Evolutionary conservation across 1,140 invertebrate species (phyloP).

Genomic region (Drosophila prosaltans): DNA sequence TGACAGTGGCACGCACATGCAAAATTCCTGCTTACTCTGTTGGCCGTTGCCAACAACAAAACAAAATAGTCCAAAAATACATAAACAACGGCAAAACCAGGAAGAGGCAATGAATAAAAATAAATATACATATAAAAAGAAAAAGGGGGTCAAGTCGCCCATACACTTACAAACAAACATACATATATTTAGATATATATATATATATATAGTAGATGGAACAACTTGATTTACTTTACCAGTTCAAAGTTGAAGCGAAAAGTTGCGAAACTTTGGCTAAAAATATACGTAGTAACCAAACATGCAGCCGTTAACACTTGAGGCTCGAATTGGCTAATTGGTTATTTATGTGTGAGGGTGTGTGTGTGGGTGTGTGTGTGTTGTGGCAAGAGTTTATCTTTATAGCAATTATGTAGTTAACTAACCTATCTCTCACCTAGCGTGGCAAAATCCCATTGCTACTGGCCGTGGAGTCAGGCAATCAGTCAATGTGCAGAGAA

Average conservation of each 20-base stretch:
- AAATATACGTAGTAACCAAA: conserved; percentile 54
- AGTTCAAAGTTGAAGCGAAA: conserved; percentile 74
- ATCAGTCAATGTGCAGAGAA: conserved; percentile 95
- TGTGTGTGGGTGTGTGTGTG: conserved; percentile 6
- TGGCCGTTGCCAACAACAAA: conserved; percentile 79
- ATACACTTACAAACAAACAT: conserved; percentile 3
- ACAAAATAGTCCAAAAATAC: conserved; percentile 49
- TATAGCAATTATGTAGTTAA: conserved; percentile 34
- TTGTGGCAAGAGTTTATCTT: conserved; percentile 40
- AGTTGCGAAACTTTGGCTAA: conserved; percentile 76
- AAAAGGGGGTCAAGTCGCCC: conserved; percentile 72
- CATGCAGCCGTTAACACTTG: conserved; percentile 77
- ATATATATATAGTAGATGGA: conserved; percentile 9
- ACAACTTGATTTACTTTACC: conserved; percentile 61
- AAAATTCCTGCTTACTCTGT: conserved; percentile 41
- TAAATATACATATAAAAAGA: conserved; percentile 11
- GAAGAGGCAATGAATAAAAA: conserved; percentile 16
- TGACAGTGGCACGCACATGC: conserved; percentile 26
- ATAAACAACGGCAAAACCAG: conserved; percentile 16
- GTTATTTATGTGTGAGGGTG: conserved; percentile 62
- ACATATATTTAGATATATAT: not conserved
- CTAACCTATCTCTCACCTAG: conserved; percentile 84
- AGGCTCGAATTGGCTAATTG: conserved; percentile 80
- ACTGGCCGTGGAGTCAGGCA: conserved; percentile 95
- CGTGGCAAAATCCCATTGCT: conserved; percentile 96